phyloP scores from a whole-genome alignment of 2,888 invertebrate genomes.

The Drosophila bunnanda region DNA sequence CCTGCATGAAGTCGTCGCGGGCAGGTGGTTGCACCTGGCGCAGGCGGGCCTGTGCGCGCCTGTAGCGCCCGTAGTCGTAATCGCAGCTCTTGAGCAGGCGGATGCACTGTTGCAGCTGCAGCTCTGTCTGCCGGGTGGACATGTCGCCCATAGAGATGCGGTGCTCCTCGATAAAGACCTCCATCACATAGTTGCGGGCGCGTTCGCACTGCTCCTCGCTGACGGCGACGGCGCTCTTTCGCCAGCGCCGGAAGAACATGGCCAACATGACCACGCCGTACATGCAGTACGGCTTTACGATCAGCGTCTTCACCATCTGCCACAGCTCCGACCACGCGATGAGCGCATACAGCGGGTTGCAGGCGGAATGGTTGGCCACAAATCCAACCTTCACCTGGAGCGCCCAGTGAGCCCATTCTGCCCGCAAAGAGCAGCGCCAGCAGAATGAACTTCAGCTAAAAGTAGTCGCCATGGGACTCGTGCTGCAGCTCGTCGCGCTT shows the following conservation, averaged over 20 bases:
- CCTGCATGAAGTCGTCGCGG: slow-evolving; percentile 82
- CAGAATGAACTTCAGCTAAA: slow-evolving; percentile 77
- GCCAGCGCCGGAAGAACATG: slow-evolving; percentile 83
- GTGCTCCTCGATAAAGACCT: slow-evolving; percentile 85
- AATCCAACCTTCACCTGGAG: slow-evolving; percentile 82
- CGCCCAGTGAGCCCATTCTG: slow-evolving; percentile 82
- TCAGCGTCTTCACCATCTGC: slow-evolving; percentile 82
- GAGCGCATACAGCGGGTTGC: slow-evolving; percentile 81
- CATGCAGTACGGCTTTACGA: slow-evolving; percentile 83
- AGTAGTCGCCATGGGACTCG: slow-evolving; percentile 86
- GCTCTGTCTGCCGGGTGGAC: slow-evolving; percentile 82
- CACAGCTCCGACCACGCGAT: slow-evolving; percentile 80
- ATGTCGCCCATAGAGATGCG: slow-evolving; percentile 83
- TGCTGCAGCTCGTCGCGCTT: slow-evolving; percentile 90
- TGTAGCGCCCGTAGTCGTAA: slow-evolving; percentile 83
- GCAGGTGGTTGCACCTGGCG: slow-evolving; percentile 75
- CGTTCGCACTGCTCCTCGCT: slow-evolving; percentile 83
- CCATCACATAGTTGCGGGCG: slow-evolving; percentile 86
- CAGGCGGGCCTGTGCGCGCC: slow-evolving; percentile 75
- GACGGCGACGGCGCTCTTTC: slow-evolving; percentile 68
- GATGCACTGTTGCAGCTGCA: slow-evolving; percentile 79
- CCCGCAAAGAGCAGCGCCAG: slow-evolving; percentile 81
- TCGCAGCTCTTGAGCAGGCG: slow-evolving; percentile 81
- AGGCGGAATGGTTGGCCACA: slow-evolving; percentile 81
- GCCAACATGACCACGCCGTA: slow-evolving; percentile 83